Conservation (phyloP, 2,888 invertebrate genomes). For the Sclerodermus sp. region DNA sequence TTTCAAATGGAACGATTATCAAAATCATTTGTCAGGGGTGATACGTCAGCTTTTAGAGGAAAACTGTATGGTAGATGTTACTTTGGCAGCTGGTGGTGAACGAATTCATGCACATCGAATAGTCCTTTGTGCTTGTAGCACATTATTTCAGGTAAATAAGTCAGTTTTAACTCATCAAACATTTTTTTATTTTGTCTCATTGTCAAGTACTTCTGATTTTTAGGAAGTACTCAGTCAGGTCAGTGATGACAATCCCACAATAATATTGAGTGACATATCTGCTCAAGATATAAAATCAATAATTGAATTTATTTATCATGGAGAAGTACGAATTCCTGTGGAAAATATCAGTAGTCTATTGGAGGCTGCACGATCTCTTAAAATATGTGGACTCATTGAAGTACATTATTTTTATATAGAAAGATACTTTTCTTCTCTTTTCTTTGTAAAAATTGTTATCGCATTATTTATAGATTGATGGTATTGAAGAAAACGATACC, state of each 20-base stretch:
- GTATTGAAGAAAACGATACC: conserved; percentile 41
- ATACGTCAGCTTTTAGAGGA: conserved; percentile 52
- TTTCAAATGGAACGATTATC: conserved; percentile 57
- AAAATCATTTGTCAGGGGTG: conserved; percentile 51
- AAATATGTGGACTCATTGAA: conserved; percentile 53
- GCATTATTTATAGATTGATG: conserved; percentile 38
- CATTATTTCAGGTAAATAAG: conserved; percentile 55
- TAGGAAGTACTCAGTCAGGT: conserved; percentile 53
- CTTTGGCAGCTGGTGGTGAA: conserved; percentile 56
- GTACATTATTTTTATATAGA: conserved; percentile 29
- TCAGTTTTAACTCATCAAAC: conserved; percentile 12
- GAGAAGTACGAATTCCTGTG: conserved; percentile 52
- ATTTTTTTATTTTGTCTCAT: conserved; percentile 1
- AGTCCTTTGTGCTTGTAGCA: conserved; percentile 59
- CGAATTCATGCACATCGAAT: conserved; percentile 59
- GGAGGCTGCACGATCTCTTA: conserved; percentile 52
- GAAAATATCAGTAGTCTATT: conserved; percentile 50
- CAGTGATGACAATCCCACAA: conserved; percentile 51
- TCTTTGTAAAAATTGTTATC: conserved; percentile 5
- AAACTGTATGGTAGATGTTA: conserved; percentile 59
- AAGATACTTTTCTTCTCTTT: background rate
- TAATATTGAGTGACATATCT: conserved; percentile 55
- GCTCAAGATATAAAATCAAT: conserved; percentile 50
- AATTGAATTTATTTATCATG: conserved; percentile 55
- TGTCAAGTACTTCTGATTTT: conserved; percentile 12